These are phyloP conservation scores for Pogoniulus pusillus DNA, from an alignment of 2,797 vertebrate species.

Conservation along the genomic window DNA sequence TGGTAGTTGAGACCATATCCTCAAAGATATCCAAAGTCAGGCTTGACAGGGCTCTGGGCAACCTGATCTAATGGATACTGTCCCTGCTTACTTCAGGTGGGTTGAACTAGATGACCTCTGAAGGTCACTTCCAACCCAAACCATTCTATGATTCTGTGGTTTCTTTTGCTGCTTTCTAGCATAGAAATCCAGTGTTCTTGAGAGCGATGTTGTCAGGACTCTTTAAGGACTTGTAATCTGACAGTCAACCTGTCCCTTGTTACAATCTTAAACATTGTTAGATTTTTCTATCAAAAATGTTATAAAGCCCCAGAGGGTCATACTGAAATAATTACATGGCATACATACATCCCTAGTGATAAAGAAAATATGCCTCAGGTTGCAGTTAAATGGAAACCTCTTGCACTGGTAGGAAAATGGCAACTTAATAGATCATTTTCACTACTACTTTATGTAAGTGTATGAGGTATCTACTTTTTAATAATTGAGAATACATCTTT, in stretches of 20 bases:
- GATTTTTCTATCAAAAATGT: not conserved
- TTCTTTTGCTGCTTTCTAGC: not conserved
- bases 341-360: not conserved
- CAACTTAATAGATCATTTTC: not conserved
- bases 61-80: too few species aligned
- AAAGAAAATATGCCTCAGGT: not conserved
- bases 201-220: not conserved
- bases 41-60: too few species aligned
- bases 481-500: not conserved
- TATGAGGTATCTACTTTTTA: not conserved
- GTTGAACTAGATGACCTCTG: too few species aligned
- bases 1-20: too few species aligned
- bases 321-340: not conserved
- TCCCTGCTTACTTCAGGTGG: too few species aligned
- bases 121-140: too few species aligned
- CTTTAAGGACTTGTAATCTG: conserved; percentile 7
- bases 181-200: not conserved
- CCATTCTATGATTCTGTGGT: too few species aligned
- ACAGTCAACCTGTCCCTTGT: not conserved
- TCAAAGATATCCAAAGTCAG: too few species aligned
- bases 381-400: not conserved
- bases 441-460: not conserved
- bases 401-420: not conserved
- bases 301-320: not conserved
- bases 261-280: not conserved